Conservation (phyloP, 2,113 vertebrate species). For the Pandion haliaetus region DNA sequence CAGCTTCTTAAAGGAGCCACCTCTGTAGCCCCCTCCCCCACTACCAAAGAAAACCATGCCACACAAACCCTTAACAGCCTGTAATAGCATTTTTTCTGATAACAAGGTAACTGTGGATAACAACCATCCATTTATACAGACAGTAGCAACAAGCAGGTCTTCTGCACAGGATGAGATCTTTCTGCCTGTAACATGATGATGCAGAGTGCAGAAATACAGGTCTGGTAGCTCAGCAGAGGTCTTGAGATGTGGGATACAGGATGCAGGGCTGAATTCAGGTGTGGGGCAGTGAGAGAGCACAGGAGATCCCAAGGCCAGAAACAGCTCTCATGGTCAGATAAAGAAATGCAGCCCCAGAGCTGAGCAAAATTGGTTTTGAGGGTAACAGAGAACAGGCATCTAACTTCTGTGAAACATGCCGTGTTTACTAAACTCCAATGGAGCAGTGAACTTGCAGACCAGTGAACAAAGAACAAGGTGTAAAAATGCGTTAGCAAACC, state of each 20-base stretch:
- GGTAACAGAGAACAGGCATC: not conserved
- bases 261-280: not conserved
- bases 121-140: not conserved
- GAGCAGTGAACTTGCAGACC: not conserved
- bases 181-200: not conserved
- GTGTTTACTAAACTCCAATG: not conserved
- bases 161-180: not conserved
- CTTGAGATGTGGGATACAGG: not conserved
- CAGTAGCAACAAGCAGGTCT: too few species aligned
- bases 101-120: not conserved
- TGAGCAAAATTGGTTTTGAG: not conserved
- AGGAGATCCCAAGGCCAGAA: not conserved
- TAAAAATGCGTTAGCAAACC: not conserved
- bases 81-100: not conserved
- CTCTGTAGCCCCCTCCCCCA: too few species aligned
- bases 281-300: not conserved
- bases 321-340: not conserved
- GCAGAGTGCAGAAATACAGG: not conserved
- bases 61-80: too few species aligned
- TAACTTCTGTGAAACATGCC: fast-evolving
- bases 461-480: not conserved
- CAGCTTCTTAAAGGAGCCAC: too few species aligned
- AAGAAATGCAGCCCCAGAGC: not conserved
- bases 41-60: too few species aligned
- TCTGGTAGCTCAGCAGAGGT: not conserved